A percentile compares a stretch with the other conserved stretches of the same genome.
phyloP scores from a whole-genome alignment of 2,113 vertebrate species.

The Arvicanthis niloticus region DNA sequence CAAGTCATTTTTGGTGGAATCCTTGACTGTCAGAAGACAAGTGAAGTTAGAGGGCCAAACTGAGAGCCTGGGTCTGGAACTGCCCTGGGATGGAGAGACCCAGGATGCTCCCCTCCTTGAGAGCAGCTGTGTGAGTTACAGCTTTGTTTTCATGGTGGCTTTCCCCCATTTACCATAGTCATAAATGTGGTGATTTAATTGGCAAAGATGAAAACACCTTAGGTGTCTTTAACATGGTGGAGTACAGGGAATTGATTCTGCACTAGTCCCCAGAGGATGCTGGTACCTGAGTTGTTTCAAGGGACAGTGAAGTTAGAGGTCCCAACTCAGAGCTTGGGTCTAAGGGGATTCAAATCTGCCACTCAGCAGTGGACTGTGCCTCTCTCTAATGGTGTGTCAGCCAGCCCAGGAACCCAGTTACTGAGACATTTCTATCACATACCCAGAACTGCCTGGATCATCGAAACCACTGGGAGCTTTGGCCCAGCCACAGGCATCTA shows the following conservation, averaged over 20 bases:
- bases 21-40: background rate
- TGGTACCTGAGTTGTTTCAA: constrained; percentile 92
- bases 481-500: constrained; percentile 81
- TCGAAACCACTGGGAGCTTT: background rate
- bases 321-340: constrained; percentile 94
- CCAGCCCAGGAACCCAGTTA: no score
- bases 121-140: constrained; percentile 90
- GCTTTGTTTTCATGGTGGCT: background rate
- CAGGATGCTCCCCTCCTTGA: constrained; percentile 94
- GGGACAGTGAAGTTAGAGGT: constrained; percentile 95
- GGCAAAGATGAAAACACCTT: constrained; percentile 95
- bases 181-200: constrained; percentile 94
- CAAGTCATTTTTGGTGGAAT: background rate
- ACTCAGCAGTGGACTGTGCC: constrained; percentile 83
- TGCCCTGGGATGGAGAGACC: constrained; percentile 98
- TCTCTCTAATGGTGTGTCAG: background rate
- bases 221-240: constrained; percentile 94
- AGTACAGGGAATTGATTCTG: constrained; percentile 93
- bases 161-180: constrained; percentile 81
- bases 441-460: no score
- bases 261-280: constrained; percentile 87
- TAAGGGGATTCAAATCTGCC: constrained; percentile 96
- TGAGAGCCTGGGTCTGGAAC: constrained; percentile 90
- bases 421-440: background rate
- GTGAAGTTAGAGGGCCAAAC: no score